Evolutionary conservation across 2,888 invertebrate species (phyloP).

Genomic region (Cryptus viduatorius): DNA sequence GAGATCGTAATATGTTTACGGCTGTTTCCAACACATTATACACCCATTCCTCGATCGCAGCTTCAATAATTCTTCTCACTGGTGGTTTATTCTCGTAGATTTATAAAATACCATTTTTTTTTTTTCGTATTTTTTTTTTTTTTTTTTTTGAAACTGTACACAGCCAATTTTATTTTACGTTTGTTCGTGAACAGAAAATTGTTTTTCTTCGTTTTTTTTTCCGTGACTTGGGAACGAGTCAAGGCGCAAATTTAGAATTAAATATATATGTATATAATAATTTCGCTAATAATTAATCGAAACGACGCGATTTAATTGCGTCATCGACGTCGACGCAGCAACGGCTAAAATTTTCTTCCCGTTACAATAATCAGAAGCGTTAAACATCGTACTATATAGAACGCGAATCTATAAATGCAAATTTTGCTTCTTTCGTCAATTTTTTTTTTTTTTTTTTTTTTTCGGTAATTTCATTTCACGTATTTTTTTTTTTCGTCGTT

Average conservation of each 20-base stretch:
- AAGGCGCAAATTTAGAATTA: conserved; percentile 48
- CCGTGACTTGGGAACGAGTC: conserved; percentile 42
- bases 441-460: conserved; percentile 12
- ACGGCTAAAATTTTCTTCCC: conserved; percentile 11
- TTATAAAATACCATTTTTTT: conserved; percentile 65
- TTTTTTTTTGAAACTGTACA: conserved; percentile 62
- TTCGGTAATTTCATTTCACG: conserved; percentile 50
- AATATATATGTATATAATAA: conserved; percentile 41
- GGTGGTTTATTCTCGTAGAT: conserved; percentile 61
- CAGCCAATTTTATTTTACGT: conserved; percentile 65
- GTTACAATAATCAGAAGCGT: conserved; percentile 56
- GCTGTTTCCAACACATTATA: conserved; percentile 35
- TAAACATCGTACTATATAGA: conserved; percentile 33
- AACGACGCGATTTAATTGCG: conserved; percentile 48
- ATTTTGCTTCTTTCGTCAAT: neutral
- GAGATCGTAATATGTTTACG: conserved; percentile 56
- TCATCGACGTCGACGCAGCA: conserved; percentile 30
- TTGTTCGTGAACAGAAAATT: conserved; percentile 37
- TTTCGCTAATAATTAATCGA: conserved; percentile 39
- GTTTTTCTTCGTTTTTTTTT: conserved; percentile 41
- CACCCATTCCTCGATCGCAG: conserved; percentile 29
- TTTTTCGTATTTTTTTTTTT: neutral
- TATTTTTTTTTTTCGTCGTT: conserved; percentile 12
- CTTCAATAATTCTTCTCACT: conserved; percentile 44
- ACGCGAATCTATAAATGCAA: conserved; percentile 55